phyloP scores from a whole-genome alignment of 2,888 invertebrate genomes.

The Muschampia plurimacula region DNA sequence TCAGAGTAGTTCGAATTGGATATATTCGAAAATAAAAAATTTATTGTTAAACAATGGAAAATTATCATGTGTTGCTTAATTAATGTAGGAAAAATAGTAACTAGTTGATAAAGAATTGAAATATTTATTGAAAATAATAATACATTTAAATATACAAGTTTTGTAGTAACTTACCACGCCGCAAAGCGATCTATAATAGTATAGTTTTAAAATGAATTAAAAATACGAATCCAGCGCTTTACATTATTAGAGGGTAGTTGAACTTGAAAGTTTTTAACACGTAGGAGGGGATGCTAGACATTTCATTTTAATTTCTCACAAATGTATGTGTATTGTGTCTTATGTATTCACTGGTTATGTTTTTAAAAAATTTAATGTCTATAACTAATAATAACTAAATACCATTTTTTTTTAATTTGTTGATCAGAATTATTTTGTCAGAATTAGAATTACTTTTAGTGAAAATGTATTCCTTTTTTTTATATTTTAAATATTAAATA shows the following conservation, averaged over 20 bases:
- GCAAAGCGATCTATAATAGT: background rate
- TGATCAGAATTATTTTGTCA: no score
- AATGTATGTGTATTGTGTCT: no score
- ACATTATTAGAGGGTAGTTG: background rate
- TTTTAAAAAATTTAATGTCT: no score
- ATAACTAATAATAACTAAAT: no score
- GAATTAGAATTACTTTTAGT: no score
- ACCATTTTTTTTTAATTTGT: no score
- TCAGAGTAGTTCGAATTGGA: no score
- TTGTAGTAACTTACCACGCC: conserved; percentile 2
- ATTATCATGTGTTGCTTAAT: background rate
- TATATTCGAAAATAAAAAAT: background rate
- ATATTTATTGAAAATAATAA: conserved; percentile 10
- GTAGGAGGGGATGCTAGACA: background rate
- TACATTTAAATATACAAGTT: background rate
- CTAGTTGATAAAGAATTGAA: background rate
- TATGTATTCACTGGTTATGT: no score
- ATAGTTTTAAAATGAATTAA: conserved; percentile 4
- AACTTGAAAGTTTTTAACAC: background rate
- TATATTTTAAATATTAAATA: no score
- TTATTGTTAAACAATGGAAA: background rate
- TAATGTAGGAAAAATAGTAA: background rate
- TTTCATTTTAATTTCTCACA: background rate
- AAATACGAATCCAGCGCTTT: conserved; percentile 7
- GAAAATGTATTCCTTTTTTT: no score